These are phyloP conservation scores for Helogale parvula DNA, from an alignment of 2,113 vertebrate species.

Conservation along the genomic window DNA sequence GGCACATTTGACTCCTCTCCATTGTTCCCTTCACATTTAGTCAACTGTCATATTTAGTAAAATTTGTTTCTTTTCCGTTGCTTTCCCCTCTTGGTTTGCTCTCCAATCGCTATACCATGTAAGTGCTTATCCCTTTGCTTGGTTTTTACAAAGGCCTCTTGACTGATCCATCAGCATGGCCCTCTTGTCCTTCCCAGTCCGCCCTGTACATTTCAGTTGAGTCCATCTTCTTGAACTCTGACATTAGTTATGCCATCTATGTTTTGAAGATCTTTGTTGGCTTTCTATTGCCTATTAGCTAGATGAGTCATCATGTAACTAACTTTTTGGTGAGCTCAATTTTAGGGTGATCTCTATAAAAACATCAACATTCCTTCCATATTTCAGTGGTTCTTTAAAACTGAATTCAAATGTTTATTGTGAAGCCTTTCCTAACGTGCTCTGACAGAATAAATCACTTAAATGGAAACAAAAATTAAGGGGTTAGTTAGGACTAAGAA, in stretches of 20 bases:
- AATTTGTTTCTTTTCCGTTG: background rate
- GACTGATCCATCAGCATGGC: background rate
- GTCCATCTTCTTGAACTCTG: background rate
- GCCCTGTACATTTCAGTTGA: background rate
- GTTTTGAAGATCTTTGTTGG: background rate
- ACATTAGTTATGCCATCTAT: background rate
- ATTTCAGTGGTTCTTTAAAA: background rate
- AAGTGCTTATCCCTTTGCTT: background rate
- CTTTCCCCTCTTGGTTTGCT: background rate
- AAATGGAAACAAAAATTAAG: background rate
- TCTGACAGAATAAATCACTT: background rate
- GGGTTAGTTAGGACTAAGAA: background rate
- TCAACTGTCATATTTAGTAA: background rate
- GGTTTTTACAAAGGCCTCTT: background rate
- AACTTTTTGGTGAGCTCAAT: background rate
- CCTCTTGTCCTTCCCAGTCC: background rate
- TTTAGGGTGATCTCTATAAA: background rate
- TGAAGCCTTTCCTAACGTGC: background rate
- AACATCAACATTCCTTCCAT: background rate
- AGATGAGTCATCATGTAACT: background rate
- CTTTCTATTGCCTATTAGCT: background rate
- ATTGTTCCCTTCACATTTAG: background rate
- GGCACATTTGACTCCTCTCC: background rate
- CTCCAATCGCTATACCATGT: background rate
- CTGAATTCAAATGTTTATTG: background rate